Evolutionary conservation across 1,140 invertebrate genomes (phyloP), one percentile per base, ranked within the genome.

Genomic region (Drosophila bipectinata): DNA sequence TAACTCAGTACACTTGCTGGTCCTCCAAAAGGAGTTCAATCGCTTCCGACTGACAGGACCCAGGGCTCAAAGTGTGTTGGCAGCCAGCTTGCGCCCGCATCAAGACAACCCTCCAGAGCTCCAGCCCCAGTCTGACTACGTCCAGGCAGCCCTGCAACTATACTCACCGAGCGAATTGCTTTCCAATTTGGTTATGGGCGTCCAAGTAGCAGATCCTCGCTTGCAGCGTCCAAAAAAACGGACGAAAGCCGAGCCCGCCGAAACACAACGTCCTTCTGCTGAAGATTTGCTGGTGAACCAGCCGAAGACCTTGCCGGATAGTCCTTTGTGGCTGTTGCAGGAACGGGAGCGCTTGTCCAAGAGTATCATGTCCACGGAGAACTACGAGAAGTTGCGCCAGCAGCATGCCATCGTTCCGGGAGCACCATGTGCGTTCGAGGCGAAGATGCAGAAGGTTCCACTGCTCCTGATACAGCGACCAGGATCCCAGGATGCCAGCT

Each of bases 41-140:
- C 94, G 96, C 56, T 97, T 98, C 92, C 92, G 96, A 30, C 92
- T 99, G 24, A 95, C 94, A 28, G 98, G 98, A 0, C 96, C 97
- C 0, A 92, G 95, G 30, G 94, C 96, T 12, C 94, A 95, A 74
- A 92, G 93, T 24, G 92, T 98, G 39, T 81, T 98, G 26, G 92
- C 91, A 39, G 90, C 93, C 58, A 78, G 92, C 93, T 91, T 96
- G 8, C 92, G 92, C 61, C 77, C 94, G 21, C 66, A 92, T 58
- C 60, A 28, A 4, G 41, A 14, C 8, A 1, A 14, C 21, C 0
- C 14, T 52, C 2, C 55, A 79, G 63, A 91, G 1, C 5, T 58
- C 51, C 90, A 49, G 53, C 80, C 92, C 47, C 93, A 94, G 89
- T 56, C 67, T 37, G 57, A 93, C n/a, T 94, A 95, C 63, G 97